Evolutionary conservation across 2,113 vertebrate species (phyloP), one percentile per base, ranked within the genome.

Genomic region (Thermophis baileyi): DNA sequence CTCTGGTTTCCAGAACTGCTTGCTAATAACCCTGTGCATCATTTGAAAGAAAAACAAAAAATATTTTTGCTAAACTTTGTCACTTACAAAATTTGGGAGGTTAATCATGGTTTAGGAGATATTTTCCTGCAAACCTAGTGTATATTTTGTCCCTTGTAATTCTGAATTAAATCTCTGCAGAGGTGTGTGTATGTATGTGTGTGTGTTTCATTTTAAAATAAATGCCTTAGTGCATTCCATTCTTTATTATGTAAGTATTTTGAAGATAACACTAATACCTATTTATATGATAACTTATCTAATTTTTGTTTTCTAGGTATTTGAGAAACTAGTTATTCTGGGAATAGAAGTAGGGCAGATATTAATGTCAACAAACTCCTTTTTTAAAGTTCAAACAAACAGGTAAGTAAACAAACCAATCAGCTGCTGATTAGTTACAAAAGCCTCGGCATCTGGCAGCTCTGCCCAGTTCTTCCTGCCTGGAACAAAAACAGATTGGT

Each of bases 251-350:
- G 44, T 90, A 51, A 18, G 87, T 95, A n/a, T 93, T 94, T 94
- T 60, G 91, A 93, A 54, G 46, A 81, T 86, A 18, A 94, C 51
- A 54, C 91, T 10, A 81, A 81, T 81, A 44, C 74, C 20, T 81
- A 81, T 81, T 81, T 44, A 44, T 81, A 22, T 44, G 74, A 18
- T 81, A 81, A 81, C 35, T 20, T 44, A 1, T 24, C 53, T 47
- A 91, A 91, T 92, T 91, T 81, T 93, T 94, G 11, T 93, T 81
- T 96, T 95, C 51, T 97, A 98, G 99, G 99, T 99, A 51, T 99
- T 99, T 97, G 99, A 99, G 94, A 98, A 98, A 89, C 97, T 99
- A 91, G 69, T 99, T 93, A 98, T 97, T 95, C 98, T 99, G 22
- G 97, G 98, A 95, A 94, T 98, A 30, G 97, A 98, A 95, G 96